These are phyloP conservation scores for Arion vulgaris DNA, from an alignment of 1,140 invertebrate species.

Conservation along the genomic window DNA sequence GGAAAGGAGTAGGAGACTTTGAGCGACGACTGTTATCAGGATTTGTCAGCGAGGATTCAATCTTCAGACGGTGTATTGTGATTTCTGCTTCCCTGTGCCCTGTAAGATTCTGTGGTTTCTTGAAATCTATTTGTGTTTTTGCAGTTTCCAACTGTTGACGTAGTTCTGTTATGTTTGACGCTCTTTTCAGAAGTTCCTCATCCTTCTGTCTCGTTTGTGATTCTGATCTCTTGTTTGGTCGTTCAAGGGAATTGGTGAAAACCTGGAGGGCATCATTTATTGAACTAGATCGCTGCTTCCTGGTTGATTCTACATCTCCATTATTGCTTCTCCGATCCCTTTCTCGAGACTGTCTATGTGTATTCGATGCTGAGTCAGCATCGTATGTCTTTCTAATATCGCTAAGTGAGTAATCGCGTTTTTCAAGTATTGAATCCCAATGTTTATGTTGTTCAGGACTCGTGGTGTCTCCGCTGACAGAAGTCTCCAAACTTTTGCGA, in stretches of 20 bases:
- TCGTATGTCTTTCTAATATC: conserved; percentile 19
- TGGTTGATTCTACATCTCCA: neutral
- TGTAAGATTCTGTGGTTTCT: neutral
- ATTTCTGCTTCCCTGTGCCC: conserved; percentile 20
- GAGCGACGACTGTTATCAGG: neutral
- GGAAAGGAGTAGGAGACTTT: conserved; percentile 7
- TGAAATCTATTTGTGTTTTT: neutral
- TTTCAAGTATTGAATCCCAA: conserved; percentile 37
- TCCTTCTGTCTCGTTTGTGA: conserved; percentile 19
- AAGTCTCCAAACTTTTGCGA: conserved; percentile 24
- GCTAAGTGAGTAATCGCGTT: conserved; percentile 31
- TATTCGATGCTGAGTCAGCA: neutral
- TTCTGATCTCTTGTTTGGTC: conserved; percentile 28
- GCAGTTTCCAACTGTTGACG: conserved; percentile 11
- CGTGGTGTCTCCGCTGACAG: neutral
- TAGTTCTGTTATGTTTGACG: neutral
- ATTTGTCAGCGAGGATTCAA: neutral
- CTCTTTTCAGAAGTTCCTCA: conserved; percentile 27
- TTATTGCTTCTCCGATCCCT: conserved; percentile 16
- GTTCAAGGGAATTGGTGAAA: conserved; percentile 7
- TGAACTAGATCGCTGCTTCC: conserved; percentile 18
- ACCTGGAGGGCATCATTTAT: conserved; percentile 3
- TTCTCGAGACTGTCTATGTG: neutral
- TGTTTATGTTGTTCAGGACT: conserved; percentile 26
- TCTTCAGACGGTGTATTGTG: neutral